Evolutionary conservation across 2,113 vertebrate genomes (phyloP).

Genomic region (Pristiophorus japonicus): DNA sequence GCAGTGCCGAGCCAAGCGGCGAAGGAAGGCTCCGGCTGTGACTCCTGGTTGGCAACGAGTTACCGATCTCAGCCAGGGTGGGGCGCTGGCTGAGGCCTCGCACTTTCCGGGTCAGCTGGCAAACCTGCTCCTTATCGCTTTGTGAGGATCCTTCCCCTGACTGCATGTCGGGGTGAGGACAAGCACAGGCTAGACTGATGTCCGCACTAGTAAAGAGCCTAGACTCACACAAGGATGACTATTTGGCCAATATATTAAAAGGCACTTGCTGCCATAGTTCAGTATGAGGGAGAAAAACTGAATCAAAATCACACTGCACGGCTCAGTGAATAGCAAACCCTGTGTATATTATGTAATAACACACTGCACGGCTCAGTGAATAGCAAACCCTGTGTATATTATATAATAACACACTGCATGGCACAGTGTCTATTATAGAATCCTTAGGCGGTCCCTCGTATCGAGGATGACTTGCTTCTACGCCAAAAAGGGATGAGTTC

Average conservation of each 20-base stretch:
- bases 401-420: neutral
- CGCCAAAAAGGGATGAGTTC: too few species aligned
- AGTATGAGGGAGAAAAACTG: neutral
- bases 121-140: neutral
- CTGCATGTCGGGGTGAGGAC: neutral
- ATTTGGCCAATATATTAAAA: neutral
- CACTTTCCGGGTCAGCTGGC: too few species aligned
- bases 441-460: too few species aligned
- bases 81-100: neutral
- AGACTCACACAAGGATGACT: neutral
- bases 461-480: too few species aligned
- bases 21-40: too few species aligned
- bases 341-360: neutral
- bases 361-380: neutral
- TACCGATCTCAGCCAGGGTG: neutral
- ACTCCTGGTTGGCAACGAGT: neutral
- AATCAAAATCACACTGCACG: neutral
- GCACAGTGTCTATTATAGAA: too few species aligned
- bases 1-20: neutral
- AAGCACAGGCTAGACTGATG: neutral
- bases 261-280: neutral
- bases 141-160: neutral
- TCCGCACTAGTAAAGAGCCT: neutral
- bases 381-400: neutral
- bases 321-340: neutral